phyloP scores from a whole-genome alignment of 2,888 invertebrate genomes.

The Callosobruchus maculatus region DNA sequence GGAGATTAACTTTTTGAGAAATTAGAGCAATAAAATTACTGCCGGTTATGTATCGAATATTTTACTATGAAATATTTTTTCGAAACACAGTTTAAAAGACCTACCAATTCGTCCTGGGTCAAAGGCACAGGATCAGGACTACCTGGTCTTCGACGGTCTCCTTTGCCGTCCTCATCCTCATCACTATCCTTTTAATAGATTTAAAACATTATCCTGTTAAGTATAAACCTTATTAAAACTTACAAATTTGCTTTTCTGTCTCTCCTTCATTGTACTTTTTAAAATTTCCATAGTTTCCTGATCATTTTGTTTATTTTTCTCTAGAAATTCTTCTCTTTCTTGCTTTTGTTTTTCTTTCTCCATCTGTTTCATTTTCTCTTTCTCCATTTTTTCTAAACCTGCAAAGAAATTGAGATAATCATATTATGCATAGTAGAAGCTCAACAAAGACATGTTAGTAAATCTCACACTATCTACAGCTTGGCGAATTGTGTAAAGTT shows the following conservation, averaged over 20 bases:
- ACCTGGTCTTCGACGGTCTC: slow-evolving; percentile 37
- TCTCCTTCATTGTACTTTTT: slow-evolving; percentile 44
- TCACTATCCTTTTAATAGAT: slow-evolving; percentile 44
- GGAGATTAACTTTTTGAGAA: too few species aligned
- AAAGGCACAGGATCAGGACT: slow-evolving; percentile 32
- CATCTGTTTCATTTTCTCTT: slow-evolving; percentile 83
- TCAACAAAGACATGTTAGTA: too few species aligned
- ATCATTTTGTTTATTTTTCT: slow-evolving; percentile 54
- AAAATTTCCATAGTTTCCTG: slow-evolving; percentile 52
- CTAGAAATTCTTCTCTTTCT: slow-evolving; percentile 58
- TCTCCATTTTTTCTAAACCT: slow-evolving; percentile 96
- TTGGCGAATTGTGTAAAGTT: too few species aligned
- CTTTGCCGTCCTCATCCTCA: slow-evolving; percentile 53
- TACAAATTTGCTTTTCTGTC: slow-evolving; percentile 61
- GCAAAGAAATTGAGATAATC: slow-evolving; percentile 31
- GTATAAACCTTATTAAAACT: slow-evolving; percentile 32
- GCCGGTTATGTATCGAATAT: too few species aligned
- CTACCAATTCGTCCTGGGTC: slow-evolving; percentile 59
- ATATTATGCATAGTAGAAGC: slow-evolving; percentile 1
- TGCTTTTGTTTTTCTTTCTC: slow-evolving; percentile 71
- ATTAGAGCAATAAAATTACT: too few species aligned
- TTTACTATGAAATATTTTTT: too few species aligned
- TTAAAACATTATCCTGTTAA: not conserved
- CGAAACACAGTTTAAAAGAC: slow-evolving; percentile 18
- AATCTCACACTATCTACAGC: too few species aligned